phyloP scores from a whole-genome alignment of 2,797 vertebrate genomes.

The Hypotaenidia philippensis region DNA sequence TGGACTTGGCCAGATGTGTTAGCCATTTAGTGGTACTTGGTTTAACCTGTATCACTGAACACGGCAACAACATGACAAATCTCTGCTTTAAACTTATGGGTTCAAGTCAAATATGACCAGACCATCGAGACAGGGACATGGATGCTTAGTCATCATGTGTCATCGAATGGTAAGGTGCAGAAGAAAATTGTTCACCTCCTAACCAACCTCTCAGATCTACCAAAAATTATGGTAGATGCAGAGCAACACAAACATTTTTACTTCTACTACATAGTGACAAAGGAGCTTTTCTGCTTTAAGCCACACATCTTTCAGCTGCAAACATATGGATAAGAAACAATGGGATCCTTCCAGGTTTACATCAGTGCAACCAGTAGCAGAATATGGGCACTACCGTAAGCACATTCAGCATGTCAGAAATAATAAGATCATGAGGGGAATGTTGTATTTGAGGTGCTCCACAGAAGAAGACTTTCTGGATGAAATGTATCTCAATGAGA shows the following conservation, averaged over 20 bases:
- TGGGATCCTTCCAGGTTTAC: neutral
- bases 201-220: neutral
- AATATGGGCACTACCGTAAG: neutral
- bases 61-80: neutral
- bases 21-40: neutral
- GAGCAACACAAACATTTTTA: neutral
- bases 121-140: neutral
- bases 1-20: neutral
- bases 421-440: neutral
- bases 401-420: neutral
- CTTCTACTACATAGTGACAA: neutral
- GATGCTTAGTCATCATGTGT: neutral
- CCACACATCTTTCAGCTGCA: neutral
- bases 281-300: neutral
- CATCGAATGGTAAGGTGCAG: neutral
- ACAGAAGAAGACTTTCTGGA: neutral
- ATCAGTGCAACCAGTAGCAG: neutral
- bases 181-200: neutral
- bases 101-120: neutral
- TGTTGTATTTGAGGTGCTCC: neutral
- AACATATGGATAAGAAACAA: neutral
- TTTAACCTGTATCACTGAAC: neutral
- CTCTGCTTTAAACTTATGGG: neutral
- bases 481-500: neutral
- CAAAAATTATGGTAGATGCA: neutral